phyloP scores from a whole-genome alignment of 1,140 invertebrate genomes.

The Anastrepha obliqua region DNA sequence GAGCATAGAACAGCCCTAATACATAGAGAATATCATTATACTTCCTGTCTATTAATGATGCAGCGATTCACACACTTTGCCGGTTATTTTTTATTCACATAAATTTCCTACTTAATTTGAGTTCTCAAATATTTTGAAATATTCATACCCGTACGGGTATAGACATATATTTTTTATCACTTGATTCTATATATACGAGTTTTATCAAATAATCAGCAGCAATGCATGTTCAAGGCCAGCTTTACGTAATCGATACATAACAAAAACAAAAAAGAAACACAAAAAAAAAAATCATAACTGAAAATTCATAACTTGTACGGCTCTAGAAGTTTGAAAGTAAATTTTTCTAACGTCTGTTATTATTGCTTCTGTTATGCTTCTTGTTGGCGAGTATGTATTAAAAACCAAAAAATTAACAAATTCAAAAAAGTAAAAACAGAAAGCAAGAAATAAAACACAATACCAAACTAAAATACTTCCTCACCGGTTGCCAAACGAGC shows the following conservation, averaged over 20 bases:
- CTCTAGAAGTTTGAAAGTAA: background rate
- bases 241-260: background rate
- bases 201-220: background rate
- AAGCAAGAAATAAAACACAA: background rate
- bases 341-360: background rate
- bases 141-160: too few species aligned
- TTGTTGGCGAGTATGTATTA: background rate
- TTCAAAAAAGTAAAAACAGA: background rate
- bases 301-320: background rate
- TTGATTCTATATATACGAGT: background rate
- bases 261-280: too few species aligned
- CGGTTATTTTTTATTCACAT: too few species aligned
- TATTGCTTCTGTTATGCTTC: background rate
- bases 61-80: too few species aligned
- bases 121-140: background rate
- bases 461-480: conserved; percentile 1
- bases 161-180: background rate
- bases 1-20: too few species aligned
- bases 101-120: too few species aligned
- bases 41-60: too few species aligned
- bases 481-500: background rate
- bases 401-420: background rate
- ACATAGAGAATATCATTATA: too few species aligned
- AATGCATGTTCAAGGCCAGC: background rate
- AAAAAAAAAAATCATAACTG: too few species aligned